A percentile compares a stretch with the other conserved stretches of the same genome.
These are phyloP conservation scores for Notarius quadriscutis DNA, from an alignment of 2,113 vertebrate genomes.

Conservation along the genomic window DNA sequence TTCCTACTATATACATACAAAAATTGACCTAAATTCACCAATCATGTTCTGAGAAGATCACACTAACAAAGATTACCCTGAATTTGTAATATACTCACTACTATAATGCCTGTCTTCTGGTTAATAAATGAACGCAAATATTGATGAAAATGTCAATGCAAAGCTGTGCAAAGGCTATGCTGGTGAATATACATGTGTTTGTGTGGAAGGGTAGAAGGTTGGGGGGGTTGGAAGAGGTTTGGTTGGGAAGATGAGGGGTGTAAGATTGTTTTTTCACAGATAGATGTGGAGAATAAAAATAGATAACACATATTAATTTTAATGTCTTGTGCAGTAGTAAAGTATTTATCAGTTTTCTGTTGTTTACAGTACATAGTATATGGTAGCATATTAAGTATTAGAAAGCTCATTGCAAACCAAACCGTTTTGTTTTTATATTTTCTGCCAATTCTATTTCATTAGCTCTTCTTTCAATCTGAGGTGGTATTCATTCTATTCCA, in stretches of 20 bases:
- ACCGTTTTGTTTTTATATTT: too few relatives aligned
- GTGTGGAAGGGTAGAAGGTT: too few relatives aligned
- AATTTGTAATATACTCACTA: not conserved
- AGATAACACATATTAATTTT: not conserved
- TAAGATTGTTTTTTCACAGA: too few relatives aligned
- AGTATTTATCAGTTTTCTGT: too few relatives aligned
- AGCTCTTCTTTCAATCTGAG: too few relatives aligned
- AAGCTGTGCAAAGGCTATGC: not conserved
- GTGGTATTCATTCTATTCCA: too few relatives aligned
- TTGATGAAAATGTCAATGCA: not conserved
- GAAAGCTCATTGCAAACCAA: too few relatives aligned
- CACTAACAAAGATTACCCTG: not conserved
- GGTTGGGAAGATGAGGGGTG: too few relatives aligned
- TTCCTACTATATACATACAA: not conserved
- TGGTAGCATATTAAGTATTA: too few relatives aligned
- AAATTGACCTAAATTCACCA: not conserved
- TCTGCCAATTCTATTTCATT: too few relatives aligned
- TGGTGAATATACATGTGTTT: not conserved
- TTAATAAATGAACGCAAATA: not conserved
- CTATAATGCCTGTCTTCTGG: not conserved
- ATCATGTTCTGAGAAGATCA: not conserved
- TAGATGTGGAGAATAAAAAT: not conserved
- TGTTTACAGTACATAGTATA: too few relatives aligned
- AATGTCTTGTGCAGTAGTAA: not conserved
- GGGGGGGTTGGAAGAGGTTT: too few relatives aligned